Base-by-base conservation (phyloP, 2,797 vertebrate genomes). In the Gymnothorax reevesii region DNA sequence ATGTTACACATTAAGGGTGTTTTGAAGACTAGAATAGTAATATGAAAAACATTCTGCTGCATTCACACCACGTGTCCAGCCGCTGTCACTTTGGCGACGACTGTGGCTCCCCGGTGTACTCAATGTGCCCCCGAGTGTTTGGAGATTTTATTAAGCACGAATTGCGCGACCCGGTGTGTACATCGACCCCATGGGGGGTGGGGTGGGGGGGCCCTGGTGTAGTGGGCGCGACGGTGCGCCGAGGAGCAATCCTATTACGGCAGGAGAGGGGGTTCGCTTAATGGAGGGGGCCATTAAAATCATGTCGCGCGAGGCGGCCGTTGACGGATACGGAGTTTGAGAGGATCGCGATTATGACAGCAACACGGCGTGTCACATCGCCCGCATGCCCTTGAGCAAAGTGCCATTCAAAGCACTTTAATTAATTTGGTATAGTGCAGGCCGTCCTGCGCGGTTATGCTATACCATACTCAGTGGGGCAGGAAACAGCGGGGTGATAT, bases 321-420 rank as follows among this genome's bases (percentile, higher is more conserved):
- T 71, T 90, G 93, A 93, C 92, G 91, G 93, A 91, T 93, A 85
- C 88, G 57, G 22, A 83, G 89, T 88, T 87, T 79, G 87, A 89
- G 89, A 89, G 27, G 83, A 84, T n/a, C 62, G 82, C 87, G 84
- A n/a, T 90, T 59, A 2, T 93, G 92, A 94, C 91, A 88, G 87
- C 84, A 89, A 89, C 88, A 87, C 77, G 49, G 88, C 84, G 87
- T 83, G 89, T 85, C 89, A 90, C 57, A 10, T 88, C 84, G 87
- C 93, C 90, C 71, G 87, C 7, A 15, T 95, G 94, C 94, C 95
- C 93, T 95, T 95, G 94, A 95, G 95, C 93, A 84, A 90, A 83
- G 93, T 96, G 95, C 96, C 95, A 92, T 95, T 97, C 95, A 94
- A 90, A 87, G 87, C 94, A 94, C 92, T 94, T 95, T 95, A 93